Evolutionary conservation across 2,888 invertebrate genomes (phyloP), one percentile per base, ranked within the genome.

Genomic region (Dorcus hopei): DNA sequence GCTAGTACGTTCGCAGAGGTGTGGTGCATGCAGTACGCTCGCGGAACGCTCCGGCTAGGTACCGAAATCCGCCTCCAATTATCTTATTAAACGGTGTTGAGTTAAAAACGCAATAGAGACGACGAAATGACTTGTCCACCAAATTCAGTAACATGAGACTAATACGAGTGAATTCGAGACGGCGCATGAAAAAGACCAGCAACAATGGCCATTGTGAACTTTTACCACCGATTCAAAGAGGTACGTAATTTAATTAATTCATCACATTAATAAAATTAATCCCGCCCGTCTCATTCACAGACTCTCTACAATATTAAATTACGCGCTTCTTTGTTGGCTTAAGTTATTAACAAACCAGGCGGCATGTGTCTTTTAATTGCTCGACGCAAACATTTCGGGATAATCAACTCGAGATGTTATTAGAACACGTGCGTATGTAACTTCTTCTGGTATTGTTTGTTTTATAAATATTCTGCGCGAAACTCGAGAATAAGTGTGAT

Each of bases 81-180:
- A 58, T 58, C 54, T 43, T 54, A 58, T 58, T 58, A 49, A 14
- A 51, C 43, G 49, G 38, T 48, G 57, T 41, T n/a, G 11, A 19
- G 57, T 41, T n/a, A 26, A 19, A 40, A 39, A 23, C 38, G 51
- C 41, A 26, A 19, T 38, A 45, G n/a, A 14, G 23, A 23, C 19
- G 19, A 19, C 45, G 45, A 45, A 9, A 45, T 45, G 45, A 19
- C 45, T 9, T 16, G 45, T 23, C 19, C 9, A 19, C 7, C 8
- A 19, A 19, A 45, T 45, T 45, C 45, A 45, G 45, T 54, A 65
- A 61, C 38, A 71, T 71, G 71, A 70, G 69, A 65, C 58, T 71
- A 58, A 68, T 71, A 58, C 66, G 71, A 48, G 67, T 70, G 42
- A 71, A 70, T 58, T 70, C 70, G 14, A 61, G 67, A 43, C 67